A percentile compares a stretch with the other conserved stretches of the same genome.
phyloP scores from a whole-genome alignment of 2,888 invertebrate species.

The Ypsolopha scabrella region DNA sequence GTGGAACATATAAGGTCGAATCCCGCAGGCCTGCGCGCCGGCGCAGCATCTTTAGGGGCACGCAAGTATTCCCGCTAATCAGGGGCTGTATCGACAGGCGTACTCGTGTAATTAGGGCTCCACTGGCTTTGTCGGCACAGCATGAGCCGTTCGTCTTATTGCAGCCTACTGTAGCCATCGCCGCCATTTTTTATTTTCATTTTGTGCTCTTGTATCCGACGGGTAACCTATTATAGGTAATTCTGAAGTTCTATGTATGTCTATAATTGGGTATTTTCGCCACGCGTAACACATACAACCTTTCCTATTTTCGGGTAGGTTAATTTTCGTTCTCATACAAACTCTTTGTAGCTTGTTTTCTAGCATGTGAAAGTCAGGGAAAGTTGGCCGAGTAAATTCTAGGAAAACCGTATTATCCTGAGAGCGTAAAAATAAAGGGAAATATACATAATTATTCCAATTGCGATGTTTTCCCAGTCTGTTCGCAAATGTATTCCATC shows the following conservation, averaged over 20 bases:
- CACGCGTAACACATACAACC: too few species aligned
- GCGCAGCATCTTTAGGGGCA: slow-evolving; percentile 39
- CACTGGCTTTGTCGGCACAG: slow-evolving; percentile 23
- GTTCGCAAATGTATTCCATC: too few species aligned
- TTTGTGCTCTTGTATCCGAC: neutral
- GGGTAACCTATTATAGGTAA: neutral
- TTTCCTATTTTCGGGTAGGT: neutral
- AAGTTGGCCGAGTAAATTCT: too few species aligned
- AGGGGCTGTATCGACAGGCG: slow-evolving; percentile 41
- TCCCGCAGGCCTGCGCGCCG: slow-evolving; percentile 22
- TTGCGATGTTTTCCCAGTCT: too few species aligned
- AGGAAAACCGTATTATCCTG: too few species aligned
- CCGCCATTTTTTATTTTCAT: neutral
- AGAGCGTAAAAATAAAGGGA: too few species aligned
- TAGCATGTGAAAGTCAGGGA: too few species aligned
- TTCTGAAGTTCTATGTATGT: too few species aligned
- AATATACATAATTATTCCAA: too few species aligned
- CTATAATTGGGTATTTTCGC: neutral
- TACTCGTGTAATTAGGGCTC: slow-evolving; percentile 50
- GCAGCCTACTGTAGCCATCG: neutral
- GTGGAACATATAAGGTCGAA: neutral
- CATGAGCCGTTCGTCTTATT: neutral
- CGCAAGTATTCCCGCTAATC: slow-evolving; percentile 57
- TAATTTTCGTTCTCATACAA: neutral
- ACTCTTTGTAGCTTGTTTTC: too few species aligned